These are phyloP conservation scores for Alectoris magna DNA, from an alignment of 2,797 vertebrate species.

Conservation along the genomic window DNA sequence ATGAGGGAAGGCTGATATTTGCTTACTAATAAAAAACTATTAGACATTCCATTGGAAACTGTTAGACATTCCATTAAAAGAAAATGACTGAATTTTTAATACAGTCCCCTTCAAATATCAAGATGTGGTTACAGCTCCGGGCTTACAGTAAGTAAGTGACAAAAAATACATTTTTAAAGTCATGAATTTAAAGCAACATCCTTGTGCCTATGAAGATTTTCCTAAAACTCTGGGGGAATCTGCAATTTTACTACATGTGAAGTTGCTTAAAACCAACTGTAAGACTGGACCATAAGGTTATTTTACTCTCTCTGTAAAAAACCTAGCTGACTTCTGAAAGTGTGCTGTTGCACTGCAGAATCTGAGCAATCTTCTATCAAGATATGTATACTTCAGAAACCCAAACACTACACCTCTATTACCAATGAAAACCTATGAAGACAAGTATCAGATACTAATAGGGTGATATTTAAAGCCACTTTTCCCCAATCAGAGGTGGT, in stretches of 20 bases:
- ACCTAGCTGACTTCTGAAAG: neutral
- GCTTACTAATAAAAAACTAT: neutral
- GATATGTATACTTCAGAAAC: neutral
- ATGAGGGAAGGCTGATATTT: neutral
- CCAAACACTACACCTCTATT: neutral
- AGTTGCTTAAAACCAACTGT: neutral
- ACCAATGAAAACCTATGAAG: neutral
- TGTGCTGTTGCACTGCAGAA: neutral
- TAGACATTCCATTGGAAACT: neutral
- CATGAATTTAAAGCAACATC: slow-evolving; percentile 2
- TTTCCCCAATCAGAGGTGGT: neutral
- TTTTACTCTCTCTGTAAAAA: neutral
- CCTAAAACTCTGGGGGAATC: neutral
- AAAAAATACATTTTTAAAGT: neutral
- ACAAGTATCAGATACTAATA: neutral
- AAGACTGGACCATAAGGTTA: neutral
- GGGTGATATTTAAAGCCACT: neutral
- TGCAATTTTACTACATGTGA: neutral
- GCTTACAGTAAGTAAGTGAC: neutral
- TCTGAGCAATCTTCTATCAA: neutral
- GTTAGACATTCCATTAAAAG: neutral
- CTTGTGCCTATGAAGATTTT: neutral
- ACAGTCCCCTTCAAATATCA: neutral
- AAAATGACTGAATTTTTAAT: neutral
- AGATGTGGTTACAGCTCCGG: neutral